Evolutionary conservation across 2,888 invertebrate species (phyloP).

Genomic region (Polyommatus icarus): DNA sequence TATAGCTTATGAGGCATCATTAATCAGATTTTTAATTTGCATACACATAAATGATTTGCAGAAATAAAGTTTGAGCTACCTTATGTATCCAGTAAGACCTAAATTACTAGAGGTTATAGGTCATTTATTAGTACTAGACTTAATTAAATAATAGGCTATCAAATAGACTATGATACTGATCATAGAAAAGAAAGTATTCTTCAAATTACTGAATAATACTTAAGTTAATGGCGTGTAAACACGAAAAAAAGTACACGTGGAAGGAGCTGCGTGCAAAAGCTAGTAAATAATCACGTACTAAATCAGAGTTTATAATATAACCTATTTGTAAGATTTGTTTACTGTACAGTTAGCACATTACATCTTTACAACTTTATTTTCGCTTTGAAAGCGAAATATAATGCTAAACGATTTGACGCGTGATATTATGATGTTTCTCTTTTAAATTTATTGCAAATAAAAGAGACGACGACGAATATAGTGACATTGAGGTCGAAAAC

Average conservation of each 20-base stretch:
- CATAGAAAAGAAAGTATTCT: no score
- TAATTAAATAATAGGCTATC: background rate
- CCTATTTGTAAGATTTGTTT: constrained; percentile 6
- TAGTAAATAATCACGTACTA: constrained; percentile 6
- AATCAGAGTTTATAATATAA: background rate
- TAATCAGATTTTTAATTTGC: background rate
- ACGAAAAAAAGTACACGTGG: background rate
- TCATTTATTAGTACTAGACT: background rate
- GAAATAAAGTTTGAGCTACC: background rate
- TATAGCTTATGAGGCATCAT: background rate
- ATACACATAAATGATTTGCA: background rate
- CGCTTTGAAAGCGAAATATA: constrained; percentile 7
- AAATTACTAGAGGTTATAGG: background rate
- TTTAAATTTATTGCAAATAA: background rate
- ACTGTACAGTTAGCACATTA: background rate
- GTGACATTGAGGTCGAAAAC: background rate
- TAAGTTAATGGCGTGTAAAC: background rate
- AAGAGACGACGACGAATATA: background rate
- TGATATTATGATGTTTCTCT: background rate
- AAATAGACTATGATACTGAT: no score
- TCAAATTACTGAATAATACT: background rate
- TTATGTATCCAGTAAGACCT: background rate
- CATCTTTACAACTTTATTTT: constrained; percentile 11
- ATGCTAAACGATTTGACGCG: background rate
- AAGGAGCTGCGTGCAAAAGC: background rate